These are phyloP conservation scores for Xerus rutilus DNA, from an alignment of 2,797 vertebrate genomes.

Conservation along the genomic window DNA sequence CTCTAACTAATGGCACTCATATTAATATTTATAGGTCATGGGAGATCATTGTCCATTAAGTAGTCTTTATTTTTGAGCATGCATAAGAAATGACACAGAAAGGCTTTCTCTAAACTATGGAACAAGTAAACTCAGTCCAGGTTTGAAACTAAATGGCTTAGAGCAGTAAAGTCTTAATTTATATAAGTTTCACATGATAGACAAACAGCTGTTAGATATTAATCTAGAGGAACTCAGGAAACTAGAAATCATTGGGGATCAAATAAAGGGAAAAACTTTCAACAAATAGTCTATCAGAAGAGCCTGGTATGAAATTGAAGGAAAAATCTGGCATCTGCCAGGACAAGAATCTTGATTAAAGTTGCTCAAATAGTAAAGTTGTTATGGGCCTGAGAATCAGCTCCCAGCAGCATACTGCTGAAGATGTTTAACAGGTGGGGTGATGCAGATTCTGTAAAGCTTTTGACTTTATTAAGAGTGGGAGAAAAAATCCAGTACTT, in stretches of 20 bases:
- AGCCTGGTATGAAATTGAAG: conserved; percentile 61
- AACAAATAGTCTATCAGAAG: conserved; percentile 41
- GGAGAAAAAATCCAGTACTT: background rate
- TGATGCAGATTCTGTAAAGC: background rate
- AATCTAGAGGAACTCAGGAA: conserved; percentile 56
- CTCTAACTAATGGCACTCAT: conserved; percentile 75
- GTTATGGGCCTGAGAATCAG: background rate
- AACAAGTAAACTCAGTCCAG: background rate
- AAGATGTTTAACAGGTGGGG: background rate
- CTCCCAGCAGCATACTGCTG: background rate
- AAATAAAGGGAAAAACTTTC: conserved; percentile 51
- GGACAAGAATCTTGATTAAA: conserved; percentile 29
- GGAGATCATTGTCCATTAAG: conserved; percentile 76
- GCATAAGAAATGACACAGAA: background rate
- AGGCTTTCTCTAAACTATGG: conserved; percentile 60
- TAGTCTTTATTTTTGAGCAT: conserved; percentile 58
- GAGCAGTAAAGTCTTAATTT: conserved; percentile 70
- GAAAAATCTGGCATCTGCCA: conserved; percentile 69
- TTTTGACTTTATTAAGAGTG: background rate
- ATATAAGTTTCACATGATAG: conserved; percentile 63
- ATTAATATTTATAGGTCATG: conserved; percentile 80
- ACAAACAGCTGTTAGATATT: conserved; percentile 77
- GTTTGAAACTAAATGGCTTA: conserved; percentile 47
- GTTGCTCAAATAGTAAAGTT: conserved; percentile 25
- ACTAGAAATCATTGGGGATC: conserved; percentile 47